Evolutionary conservation across 2,113 vertebrate species (phyloP), one percentile per base, ranked within the genome.

Genomic region (Nyctereutes procyonoides): DNA sequence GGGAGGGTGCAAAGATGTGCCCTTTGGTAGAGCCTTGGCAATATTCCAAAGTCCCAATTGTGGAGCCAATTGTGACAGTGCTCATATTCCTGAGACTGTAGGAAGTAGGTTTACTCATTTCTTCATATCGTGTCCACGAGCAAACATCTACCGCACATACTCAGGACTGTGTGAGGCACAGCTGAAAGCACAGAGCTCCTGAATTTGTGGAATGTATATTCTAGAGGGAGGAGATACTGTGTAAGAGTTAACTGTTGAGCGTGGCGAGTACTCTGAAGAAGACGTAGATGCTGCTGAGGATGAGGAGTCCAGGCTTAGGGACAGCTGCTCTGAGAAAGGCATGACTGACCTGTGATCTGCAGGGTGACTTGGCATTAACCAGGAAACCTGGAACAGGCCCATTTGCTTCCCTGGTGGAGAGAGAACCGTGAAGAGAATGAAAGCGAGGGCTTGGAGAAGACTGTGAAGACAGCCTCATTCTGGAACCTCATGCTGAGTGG

Each of bases 241-340:
- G 32, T 13, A 17, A 24, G 26, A 43, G 17, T 4, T 32, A 0
- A 3, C 48, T 30, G 0, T 3, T 55, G 60, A 67, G 10, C 8
- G 1, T 53, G 55, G 3, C 1, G 1, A 55, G 16, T 20, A 1
- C n/a, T 38, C 7, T 6, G 38, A n/a, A 24, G 22, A 32, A 26
- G 20, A 32, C 30, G 26, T 15, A 10, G 30, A 17, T 30, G 20
- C 3, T 30, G 2, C 16, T 12, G 1, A 19, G 19, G 24, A 2
- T 17, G 20, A 32, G 3, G 19, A 30, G 1, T 4, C 53, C 28
- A 5, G n/a, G 35, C 26, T 56, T 43, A 60, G 43, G 19, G 53
- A 38, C 19, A 1, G 26, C 73, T 12, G 8, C 83, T 26, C 30
- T 16, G 58, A 53, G 53, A 32, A 48, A 90, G 15, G 65, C 30